phyloP scores from a whole-genome alignment of 2,888 invertebrate species.

The Xestia rhomboidea region DNA sequence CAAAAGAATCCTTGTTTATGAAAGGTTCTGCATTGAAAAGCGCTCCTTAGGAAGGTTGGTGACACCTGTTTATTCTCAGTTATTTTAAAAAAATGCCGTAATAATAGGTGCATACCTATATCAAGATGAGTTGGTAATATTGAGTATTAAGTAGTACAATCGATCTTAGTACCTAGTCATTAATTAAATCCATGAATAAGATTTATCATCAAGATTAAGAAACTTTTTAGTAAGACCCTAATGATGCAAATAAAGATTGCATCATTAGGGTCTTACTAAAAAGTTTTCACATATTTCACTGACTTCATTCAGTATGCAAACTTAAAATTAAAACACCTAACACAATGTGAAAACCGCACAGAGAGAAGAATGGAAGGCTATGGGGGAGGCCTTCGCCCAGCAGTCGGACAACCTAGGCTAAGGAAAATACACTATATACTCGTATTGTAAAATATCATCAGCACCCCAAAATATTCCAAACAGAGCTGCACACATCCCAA shows the following conservation, averaged over 20 bases:
- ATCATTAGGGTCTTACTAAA: too few relatives aligned
- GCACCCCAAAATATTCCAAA: not conserved
- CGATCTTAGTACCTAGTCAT: not conserved
- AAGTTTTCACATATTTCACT: too few relatives aligned
- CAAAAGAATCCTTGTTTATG: not conserved
- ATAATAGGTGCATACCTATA: not conserved
- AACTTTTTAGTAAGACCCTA: too few relatives aligned
- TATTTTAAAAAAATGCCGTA: not conserved
- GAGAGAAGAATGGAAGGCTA: too few relatives aligned
- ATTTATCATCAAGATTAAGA: not conserved
- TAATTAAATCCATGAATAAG: not conserved
- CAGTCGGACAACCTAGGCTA: too few relatives aligned
- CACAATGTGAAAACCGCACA: too few relatives aligned
- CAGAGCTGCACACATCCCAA: not conserved
- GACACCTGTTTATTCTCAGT: not conserved
- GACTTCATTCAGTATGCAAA: too few relatives aligned
- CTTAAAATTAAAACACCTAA: too few relatives aligned
- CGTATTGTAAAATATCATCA: not conserved
- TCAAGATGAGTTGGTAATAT: not conserved
- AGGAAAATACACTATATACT: too few relatives aligned
- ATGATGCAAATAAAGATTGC: too few relatives aligned
- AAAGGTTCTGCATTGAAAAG: constrained; percentile 5
- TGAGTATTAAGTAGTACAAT: not conserved
- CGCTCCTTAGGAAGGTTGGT: not conserved
- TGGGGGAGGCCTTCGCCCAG: too few relatives aligned